Base-by-base conservation (phyloP, 2,797 vertebrate species). In the Chrysocyon brachyurus region DNA sequence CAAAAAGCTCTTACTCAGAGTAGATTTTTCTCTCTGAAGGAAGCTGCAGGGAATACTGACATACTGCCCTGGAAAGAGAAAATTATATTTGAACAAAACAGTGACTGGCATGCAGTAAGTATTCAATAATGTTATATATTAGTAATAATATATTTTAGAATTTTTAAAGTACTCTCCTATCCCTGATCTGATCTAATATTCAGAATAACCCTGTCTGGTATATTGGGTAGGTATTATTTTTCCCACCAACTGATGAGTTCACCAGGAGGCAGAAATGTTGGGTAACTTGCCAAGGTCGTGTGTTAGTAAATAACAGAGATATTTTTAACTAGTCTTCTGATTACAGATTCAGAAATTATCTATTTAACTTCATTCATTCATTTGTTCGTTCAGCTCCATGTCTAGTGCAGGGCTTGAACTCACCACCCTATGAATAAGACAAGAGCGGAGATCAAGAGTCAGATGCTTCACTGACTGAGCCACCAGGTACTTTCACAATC, bases 1-100 rank as follows among this genome's bases (percentile, higher is more conserved):
- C 40, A 81, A 96, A 97, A 94, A 15, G 91, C 98, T 84, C 99
- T 98, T 98, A 99, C 99, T 98, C 98, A 72, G 97, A 92, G 52
- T 97, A 33, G 0, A 90, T 16, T 89, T 88, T 97, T 68, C 86
- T 98, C 91, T 94, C 88, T 66, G 90, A 28, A 94, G 98, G 96
- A 88, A 82, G 87, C 40, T 93, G 91, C 86, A 68, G 68, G 73
- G 95, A 72, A 97, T 57, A 95, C 8, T 56, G 12, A 0, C 94
- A 93, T 10, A 91, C 26, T 40, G 97, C 87, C 31, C 98, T 99
- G 97, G 93, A 81, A 40, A 97, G 52, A 61, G 90, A 91, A 97
- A 52, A 59, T 81, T 26, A 94, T 63, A 84, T 82, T 24, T 73
- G 81, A 95, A 82, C 17, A 79, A 64, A 97, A 89, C 63, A 92